Evolutionary conservation across 2,113 vertebrate genomes (phyloP), one percentile per base, ranked within the genome.

Genomic region (Phrynosoma blainvillii): DNA sequence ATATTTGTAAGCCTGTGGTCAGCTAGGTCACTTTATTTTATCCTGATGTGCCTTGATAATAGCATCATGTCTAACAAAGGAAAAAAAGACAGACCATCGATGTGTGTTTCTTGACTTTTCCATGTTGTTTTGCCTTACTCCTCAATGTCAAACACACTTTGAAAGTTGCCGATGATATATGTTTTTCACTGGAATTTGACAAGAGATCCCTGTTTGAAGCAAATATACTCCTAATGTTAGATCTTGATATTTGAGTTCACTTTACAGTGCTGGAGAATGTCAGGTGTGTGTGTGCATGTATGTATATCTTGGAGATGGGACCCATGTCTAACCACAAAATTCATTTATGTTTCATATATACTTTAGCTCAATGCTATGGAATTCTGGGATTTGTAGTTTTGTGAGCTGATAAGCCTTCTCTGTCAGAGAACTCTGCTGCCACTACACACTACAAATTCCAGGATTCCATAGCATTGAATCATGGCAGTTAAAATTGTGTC

Each of bases 221-320:
- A 98, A 98, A 99, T 98, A 98, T 97, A 95, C 97, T 98, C 97
- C 94, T 93, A 96, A 97, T 97, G 96, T 96, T 96, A 96, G 95
- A 95, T 96, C 96, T 96, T 95, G 96, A 94, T 96, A 97, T 97
- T 96, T 95, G 59, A 71, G 95, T 95, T 98, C 97, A 97, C 97
- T 96, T 97, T 95, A 91, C 68, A 95, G 92, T 90, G 75, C 96
- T 80, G 88, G 76, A 88, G 94, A 97, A 96, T 96, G 96, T 95
- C 97, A 95, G 96, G 93, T 59, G 54, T 59, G 14, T 20, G 20
- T 65, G 56, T 65, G 16, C 27, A 2, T 40, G 20, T 76, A 47
- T 47, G 5, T 47, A 47, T 47, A 47, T 47, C 2, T 47, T 47
- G 47, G 47, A 47, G 47, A 47, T 47, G 47, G 47, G 47, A 47